phyloP scores from a whole-genome alignment of 35 echinoderm and acorn worm species.

The Eucidaris tribuloides region DNA sequence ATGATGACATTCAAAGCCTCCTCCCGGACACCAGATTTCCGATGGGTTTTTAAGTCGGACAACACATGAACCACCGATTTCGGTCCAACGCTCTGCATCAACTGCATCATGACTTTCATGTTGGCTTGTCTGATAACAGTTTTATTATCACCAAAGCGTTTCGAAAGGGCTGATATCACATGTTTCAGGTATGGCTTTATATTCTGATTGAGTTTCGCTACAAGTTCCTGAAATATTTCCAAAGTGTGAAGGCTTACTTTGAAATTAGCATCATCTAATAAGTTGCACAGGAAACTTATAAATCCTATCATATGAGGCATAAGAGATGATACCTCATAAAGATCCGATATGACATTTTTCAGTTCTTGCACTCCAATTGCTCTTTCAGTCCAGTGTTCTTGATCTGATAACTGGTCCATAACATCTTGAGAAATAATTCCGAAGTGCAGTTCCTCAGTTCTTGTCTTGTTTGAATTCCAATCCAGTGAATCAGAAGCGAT shows the following conservation, averaged over 20 bases:
- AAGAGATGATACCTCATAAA: constrained; percentile 46
- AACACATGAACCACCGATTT: constrained; percentile 75
- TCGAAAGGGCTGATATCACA: constrained; percentile 79
- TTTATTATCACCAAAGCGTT: constrained; percentile 93
- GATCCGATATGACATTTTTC: constrained; percentile 46
- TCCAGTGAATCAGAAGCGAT: constrained; percentile 9
- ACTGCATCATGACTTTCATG: constrained; percentile 94
- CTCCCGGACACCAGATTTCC: constrained; percentile 88
- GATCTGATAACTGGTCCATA: constrained; percentile 67
- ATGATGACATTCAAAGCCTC: constrained; percentile 93
- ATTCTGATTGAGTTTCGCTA: constrained; percentile 67
- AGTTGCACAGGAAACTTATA: constrained; percentile 93
- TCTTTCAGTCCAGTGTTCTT: constrained; percentile 85
- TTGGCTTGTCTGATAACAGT: constrained; percentile 93
- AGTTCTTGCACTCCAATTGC: constrained; percentile 68
- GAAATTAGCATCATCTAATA: constrained; percentile 92
- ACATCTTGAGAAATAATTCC: constrained; percentile 66
- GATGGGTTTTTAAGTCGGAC: constrained; percentile 73
- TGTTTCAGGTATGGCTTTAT: constrained; percentile 82
- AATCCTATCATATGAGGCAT: constrained; percentile 71
- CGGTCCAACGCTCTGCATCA: constrained; percentile 85
- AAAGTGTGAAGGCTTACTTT: constrained; percentile 80
- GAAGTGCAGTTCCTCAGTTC: constrained; percentile 43
- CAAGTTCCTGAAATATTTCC: constrained; percentile 81
- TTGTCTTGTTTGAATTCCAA: constrained; percentile 36